Evolutionary conservation across 1,140 invertebrate species (phyloP).

Genomic region (Leptinotarsa lineolata): DNA sequence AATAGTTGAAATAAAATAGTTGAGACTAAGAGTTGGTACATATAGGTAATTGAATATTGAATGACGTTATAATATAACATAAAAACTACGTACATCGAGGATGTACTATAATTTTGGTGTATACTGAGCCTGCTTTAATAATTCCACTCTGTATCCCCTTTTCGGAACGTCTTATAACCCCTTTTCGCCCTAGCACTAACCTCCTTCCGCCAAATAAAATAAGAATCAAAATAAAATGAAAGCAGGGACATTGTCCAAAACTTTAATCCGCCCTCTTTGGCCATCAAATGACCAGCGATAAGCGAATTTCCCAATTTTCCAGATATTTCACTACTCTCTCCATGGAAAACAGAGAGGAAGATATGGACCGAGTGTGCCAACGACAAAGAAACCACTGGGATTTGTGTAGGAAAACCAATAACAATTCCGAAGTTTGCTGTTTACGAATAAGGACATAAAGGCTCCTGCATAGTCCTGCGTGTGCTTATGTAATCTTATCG

Average conservation of each 20-base stretch:
- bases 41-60: no score
- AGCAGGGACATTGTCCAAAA: slow-evolving; percentile 39
- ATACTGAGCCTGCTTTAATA: no score
- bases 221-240: slow-evolving; percentile 45
- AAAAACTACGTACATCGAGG: no score
- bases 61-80: no score
- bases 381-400: background rate
- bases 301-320: slow-evolving; percentile 10
- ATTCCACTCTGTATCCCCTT: background rate
- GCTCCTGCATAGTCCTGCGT: background rate
- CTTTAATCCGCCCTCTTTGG: slow-evolving; percentile 32
- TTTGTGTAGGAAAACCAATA: background rate
- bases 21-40: no score
- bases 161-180: slow-evolving; percentile 21
- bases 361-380: background rate
- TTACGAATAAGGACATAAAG: slow-evolving; percentile 21
- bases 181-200: slow-evolving; percentile 35
- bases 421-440: slow-evolving; percentile 19
- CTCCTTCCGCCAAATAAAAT: slow-evolving; percentile 47
- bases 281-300: slow-evolving; percentile 12
- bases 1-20: no score
- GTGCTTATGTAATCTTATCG: slow-evolving; percentile 25
- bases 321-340: background rate
- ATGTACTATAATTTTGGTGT: no score
- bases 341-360: background rate